phyloP scores from a whole-genome alignment of 2,113 vertebrate species.

The Leptodactylus fuscus region DNA sequence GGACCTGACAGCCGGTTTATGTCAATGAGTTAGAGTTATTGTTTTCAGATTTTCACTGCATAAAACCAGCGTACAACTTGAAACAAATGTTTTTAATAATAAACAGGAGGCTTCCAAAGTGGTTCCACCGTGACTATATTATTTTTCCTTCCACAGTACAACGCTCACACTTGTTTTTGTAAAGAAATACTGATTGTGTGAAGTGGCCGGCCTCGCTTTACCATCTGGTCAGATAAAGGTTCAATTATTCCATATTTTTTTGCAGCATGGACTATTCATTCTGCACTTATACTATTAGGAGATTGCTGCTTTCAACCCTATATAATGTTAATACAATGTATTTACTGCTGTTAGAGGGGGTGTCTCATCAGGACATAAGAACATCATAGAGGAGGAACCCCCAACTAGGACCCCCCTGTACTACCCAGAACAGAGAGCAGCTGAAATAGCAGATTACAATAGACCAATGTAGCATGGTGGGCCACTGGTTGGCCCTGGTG shows the following conservation, averaged over 20 bases:
- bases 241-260: slow-evolving; percentile 26
- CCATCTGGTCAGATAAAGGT: slow-evolving; percentile 38
- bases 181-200: slow-evolving; percentile 49
- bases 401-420: neutral
- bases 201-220: slow-evolving; percentile 4
- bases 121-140: slow-evolving; percentile 66
- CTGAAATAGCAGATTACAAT: too few relatives aligned
- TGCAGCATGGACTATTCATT: neutral
- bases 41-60: slow-evolving; percentile 82
- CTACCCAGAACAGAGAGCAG: neutral
- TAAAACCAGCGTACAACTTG: slow-evolving; percentile 73
- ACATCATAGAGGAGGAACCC: neutral
- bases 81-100: slow-evolving; percentile 87
- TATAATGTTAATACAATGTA: neutral
- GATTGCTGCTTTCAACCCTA: neutral
- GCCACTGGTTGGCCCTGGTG: too few relatives aligned
- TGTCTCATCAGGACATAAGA: neutral
- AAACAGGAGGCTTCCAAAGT: slow-evolving; percentile 76
- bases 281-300: neutral
- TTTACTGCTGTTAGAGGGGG: neutral
- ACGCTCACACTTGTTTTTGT: slow-evolving; percentile 35
- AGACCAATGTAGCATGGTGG: too few relatives aligned
- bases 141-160: slow-evolving; percentile 45
- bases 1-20: slow-evolving; percentile 83
- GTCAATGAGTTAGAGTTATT: slow-evolving; percentile 79